Conservation (phyloP, 2,113 vertebrate species). For the Gallinago undulata region DNA sequence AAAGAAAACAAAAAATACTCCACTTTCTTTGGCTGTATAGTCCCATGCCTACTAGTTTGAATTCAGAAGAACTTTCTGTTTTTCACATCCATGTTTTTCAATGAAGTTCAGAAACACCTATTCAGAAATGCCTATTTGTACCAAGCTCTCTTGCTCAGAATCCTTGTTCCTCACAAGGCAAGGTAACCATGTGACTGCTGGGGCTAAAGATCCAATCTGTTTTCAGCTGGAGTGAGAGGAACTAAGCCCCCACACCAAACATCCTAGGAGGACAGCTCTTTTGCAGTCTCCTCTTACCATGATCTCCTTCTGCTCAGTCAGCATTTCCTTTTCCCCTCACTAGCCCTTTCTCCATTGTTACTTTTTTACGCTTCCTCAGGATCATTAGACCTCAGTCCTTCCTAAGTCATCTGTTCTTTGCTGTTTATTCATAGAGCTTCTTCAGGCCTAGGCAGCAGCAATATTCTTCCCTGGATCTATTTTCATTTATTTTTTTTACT, state of each 20-base stretch:
- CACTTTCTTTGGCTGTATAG: neutral
- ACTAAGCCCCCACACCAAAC: neutral
- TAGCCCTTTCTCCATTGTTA: conserved; percentile 13
- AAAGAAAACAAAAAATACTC: neutral
- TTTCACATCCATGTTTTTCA: neutral
- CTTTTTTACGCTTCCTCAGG: neutral
- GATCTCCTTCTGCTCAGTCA: conserved; percentile 27
- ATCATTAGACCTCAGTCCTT: neutral
- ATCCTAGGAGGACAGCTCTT: neutral
- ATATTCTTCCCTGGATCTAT: neutral
- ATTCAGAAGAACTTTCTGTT: neutral
- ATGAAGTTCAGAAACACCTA: neutral
- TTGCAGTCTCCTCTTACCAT: neutral
- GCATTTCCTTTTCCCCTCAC: conserved; percentile 50
- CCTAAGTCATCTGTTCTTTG: neutral
- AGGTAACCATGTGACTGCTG: neutral
- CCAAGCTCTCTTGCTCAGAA: neutral
- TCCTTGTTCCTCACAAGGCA: neutral
- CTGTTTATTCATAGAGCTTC: neutral
- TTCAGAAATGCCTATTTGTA: neutral
- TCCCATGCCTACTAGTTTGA: neutral
- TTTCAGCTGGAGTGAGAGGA: neutral
- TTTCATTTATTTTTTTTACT: neutral
- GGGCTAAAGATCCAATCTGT: neutral
- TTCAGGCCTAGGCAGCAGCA: neutral